phyloP scores from a whole-genome alignment of 2,113 vertebrate species.

The Origma solitaria region DNA sequence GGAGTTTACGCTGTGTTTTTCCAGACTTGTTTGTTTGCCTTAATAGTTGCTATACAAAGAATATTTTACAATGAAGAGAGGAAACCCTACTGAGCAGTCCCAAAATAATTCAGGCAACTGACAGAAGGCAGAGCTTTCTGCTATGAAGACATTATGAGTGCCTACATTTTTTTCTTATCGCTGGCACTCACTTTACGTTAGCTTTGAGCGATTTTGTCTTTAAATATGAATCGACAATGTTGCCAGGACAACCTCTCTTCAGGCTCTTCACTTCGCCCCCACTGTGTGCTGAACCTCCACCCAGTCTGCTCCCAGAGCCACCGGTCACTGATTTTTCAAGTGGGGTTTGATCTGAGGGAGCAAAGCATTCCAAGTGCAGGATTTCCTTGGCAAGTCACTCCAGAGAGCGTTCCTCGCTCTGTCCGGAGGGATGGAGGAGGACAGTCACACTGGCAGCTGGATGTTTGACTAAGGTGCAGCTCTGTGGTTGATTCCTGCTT shows the following conservation, averaged over 20 bases:
- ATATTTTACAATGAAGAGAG: background rate
- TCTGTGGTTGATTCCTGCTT: background rate
- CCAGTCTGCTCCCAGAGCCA: background rate
- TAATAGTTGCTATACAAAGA: background rate
- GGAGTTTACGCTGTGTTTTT: background rate
- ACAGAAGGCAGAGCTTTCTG: slow-evolving; percentile 6
- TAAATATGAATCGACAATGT: slow-evolving; percentile 18
- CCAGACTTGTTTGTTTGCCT: background rate
- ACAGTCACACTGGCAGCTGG: background rate
- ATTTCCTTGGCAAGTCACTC: background rate
- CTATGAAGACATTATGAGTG: background rate
- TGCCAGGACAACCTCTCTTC: slow-evolving; percentile 23
- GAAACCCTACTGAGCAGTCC: background rate
- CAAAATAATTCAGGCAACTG: background rate
- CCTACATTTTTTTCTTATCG: background rate
- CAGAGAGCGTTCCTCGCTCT: background rate
- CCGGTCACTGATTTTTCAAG: background rate
- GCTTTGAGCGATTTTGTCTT: slow-evolving; percentile 1
- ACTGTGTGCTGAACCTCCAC: background rate
- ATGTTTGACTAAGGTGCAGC: background rate
- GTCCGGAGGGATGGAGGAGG: background rate
- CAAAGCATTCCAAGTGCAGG: background rate
- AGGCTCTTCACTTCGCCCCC: background rate
- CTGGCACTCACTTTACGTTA: background rate
- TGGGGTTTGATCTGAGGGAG: background rate